Evolutionary conservation across 2,797 vertebrate species (phyloP), one percentile per base, ranked within the genome.

Genomic region (Sardinella longiceps): DNA sequence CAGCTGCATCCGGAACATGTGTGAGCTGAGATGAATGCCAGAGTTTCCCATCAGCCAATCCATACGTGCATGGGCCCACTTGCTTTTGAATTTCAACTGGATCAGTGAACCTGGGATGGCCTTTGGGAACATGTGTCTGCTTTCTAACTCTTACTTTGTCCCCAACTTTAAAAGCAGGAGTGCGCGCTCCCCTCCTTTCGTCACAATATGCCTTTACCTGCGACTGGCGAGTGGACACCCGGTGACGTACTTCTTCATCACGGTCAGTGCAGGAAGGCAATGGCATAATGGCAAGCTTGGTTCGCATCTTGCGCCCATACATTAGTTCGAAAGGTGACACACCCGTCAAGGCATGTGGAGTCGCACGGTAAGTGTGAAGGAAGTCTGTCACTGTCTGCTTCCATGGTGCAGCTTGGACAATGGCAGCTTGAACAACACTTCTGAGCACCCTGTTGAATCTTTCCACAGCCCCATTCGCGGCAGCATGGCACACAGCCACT

Each of bases 311-410:
- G 23, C 37, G 77, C 39, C 80, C 74, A 46, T 60, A 80, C 53
- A 84, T 28, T n/a, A 84, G 53, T 84, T 81, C 53, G 33, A 84
- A 84, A 43, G 46, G 84, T 23, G 80, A 81, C 1, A 81, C 56
- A 28, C 80, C 80, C 20, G n/a, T n/a, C n/a, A n/a, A n/a, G 37
- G 84, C 84, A 81, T 84, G 84, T 33, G 25, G 84, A 12, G 80
- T 84, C 9, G 84, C 84, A 53, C 80, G n/a, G n/a, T n/a, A n/a
- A n/a, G n/a, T 11, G 51, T 84, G 81, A 39, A 85, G 37, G 5
- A 83, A 83, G 5, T 60, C n/a, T n/a, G n/a, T n/a, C n/a, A n/a
- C 85, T 56, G 66, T 82, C 48, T 77, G 30, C 30, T 85, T 83
- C 66, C 70, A 85, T 60, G 58, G 58, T 5, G 58, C n/a, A 60